These are phyloP conservation scores for Cryptoblepharus egeriae DNA, from an alignment of 2,797 vertebrate species.

Conservation along the genomic window DNA sequence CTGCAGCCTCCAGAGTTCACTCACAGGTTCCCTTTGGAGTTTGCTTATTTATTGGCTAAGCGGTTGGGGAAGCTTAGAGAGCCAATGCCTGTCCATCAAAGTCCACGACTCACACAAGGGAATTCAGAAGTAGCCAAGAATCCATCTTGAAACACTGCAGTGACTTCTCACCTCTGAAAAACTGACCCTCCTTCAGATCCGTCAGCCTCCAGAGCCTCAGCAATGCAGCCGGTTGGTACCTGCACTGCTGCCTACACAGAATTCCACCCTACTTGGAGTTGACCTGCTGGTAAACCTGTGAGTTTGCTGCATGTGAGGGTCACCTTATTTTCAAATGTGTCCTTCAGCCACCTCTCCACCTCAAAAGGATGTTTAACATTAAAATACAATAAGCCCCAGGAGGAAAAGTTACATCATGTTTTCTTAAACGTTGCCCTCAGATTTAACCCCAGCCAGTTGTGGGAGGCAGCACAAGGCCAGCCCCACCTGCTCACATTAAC, in stretches of 20 bases:
- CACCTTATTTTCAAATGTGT: not conserved
- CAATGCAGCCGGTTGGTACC: not conserved
- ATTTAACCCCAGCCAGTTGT: slow-evolving; percentile 17
- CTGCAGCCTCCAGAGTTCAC: not conserved
- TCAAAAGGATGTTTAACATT: not conserved
- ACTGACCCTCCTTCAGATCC: not conserved
- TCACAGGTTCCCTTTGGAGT: not conserved
- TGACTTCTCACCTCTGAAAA: not conserved
- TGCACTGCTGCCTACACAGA: not conserved
- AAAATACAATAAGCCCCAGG: not conserved
- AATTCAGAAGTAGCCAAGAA: not conserved
- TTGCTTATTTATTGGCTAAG: slow-evolving; percentile 27
- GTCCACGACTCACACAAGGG: not conserved
- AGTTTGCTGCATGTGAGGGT: not conserved
- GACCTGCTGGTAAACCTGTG: not conserved
- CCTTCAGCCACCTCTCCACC: not conserved
- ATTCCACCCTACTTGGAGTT: not conserved
- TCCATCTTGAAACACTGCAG: too few species aligned
- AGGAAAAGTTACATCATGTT: not conserved
- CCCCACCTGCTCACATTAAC: too few species aligned
- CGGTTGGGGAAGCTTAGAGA: not conserved
- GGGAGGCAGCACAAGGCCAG: too few species aligned
- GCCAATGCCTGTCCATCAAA: slow-evolving; percentile 4
- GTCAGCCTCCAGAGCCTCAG: not conserved
- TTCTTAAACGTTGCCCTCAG: too few species aligned